Percentiles rank a stretch among this genome's conserved stretches.
These are phyloP conservation scores for Manis javanica DNA, from an alignment of 2,797 vertebrate species.

Conservation along the genomic window DNA sequence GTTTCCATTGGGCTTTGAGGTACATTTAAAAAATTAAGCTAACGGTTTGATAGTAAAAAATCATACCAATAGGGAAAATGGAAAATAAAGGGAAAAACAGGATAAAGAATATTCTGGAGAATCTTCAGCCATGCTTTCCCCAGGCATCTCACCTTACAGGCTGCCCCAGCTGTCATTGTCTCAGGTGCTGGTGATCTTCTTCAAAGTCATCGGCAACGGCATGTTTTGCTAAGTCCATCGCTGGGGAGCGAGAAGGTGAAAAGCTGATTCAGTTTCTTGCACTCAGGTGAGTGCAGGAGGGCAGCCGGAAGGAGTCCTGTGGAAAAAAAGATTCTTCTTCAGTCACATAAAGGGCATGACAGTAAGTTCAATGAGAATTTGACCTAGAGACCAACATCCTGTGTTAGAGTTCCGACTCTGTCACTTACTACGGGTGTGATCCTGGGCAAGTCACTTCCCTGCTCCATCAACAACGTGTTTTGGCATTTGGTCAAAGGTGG, in stretches of 20 bases:
- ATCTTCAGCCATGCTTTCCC: neutral
- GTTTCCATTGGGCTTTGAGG: slow-evolving; percentile 22
- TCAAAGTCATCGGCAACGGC: neutral
- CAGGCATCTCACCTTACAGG: rapidly evolving
- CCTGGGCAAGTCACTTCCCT: neutral
- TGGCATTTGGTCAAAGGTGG: neutral
- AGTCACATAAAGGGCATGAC: rapidly evolving
- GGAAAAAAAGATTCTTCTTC: neutral
- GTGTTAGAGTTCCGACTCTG: neutral
- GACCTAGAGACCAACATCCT: no score
- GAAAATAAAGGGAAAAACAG: neutral
- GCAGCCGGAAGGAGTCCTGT: neutral
- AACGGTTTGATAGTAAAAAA: slow-evolving; percentile 57
- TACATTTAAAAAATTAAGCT: slow-evolving; percentile 15
- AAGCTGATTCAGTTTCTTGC: neutral
- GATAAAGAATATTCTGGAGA: neutral
- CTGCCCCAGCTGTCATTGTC: neutral
- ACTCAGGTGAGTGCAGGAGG: neutral
- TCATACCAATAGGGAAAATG: neutral
- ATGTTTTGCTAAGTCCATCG: rapidly evolving
- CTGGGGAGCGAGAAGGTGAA: rapidly evolving
- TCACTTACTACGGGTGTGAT: no score
- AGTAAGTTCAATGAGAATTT: neutral
- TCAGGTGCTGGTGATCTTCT: rapidly evolving
- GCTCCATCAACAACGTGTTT: neutral